These are phyloP conservation scores for Chondrilla cf. caribensis DNA, from an alignment of 37 sponge, comb jelly and placozoan genomes.

Conservation along the genomic window DNA sequence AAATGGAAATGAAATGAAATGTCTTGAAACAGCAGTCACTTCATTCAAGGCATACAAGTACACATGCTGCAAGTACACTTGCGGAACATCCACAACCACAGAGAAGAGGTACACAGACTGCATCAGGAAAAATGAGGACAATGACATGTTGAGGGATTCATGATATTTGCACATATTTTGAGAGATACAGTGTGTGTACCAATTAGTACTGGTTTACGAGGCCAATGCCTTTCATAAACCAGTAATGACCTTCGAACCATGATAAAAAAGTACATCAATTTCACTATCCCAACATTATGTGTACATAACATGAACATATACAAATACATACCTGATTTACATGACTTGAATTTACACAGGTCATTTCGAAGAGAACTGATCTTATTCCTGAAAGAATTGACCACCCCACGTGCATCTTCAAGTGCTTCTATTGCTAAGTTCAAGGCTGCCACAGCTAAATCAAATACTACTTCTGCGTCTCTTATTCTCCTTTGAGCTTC, in stretches of 20 bases:
- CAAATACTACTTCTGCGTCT: background rate
- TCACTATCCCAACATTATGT: too few relatives aligned
- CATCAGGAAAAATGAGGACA: too few relatives aligned
- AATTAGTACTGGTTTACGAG: too few relatives aligned
- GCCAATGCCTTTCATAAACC: too few relatives aligned
- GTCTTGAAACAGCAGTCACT: constrained; percentile 21
- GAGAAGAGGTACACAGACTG: constrained; percentile 18
- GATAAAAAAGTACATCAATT: too few relatives aligned
- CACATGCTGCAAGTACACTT: constrained; percentile 10
- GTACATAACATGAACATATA: too few relatives aligned
- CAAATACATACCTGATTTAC: too few relatives aligned
- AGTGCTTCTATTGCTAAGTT: background rate
- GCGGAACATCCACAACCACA: constrained; percentile 9
- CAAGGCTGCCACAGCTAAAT: background rate
- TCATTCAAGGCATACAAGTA: background rate
- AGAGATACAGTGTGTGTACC: constrained; percentile 11
- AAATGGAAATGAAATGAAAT: too few relatives aligned
- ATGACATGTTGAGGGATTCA: too few relatives aligned
- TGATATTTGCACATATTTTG: background rate
- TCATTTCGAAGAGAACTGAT: too few relatives aligned
- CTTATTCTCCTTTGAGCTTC: background rate
- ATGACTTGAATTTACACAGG: too few relatives aligned
- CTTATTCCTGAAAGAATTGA: background rate
- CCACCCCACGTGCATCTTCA: background rate
- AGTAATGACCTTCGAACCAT: too few relatives aligned